Evolutionary conservation across 2,797 vertebrate genomes (phyloP).

Genomic region (Mallotus villosus): DNA sequence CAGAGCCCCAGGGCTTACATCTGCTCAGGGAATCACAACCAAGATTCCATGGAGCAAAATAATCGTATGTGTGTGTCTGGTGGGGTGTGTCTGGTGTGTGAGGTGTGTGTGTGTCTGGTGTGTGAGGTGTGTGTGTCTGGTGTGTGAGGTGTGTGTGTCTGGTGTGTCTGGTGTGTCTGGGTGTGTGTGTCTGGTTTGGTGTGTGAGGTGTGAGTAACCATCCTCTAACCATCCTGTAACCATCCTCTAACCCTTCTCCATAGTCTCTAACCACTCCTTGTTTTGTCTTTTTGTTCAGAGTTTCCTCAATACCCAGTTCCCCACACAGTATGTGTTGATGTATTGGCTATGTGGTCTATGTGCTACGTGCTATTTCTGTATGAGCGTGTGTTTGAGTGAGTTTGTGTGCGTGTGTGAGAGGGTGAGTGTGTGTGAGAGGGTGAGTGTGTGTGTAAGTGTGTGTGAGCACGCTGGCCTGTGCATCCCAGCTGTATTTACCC

Average conservation of each 20-base stretch:
- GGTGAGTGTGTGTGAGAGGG: not conserved
- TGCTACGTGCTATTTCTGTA: not conserved
- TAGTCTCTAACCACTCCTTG: too few relatives aligned
- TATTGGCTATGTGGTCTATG: not conserved
- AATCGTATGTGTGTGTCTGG: not conserved
- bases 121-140: not conserved
- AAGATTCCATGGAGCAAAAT: not conserved
- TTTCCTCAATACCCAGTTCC: too few relatives aligned
- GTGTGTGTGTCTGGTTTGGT: not conserved
- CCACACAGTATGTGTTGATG: not conserved
- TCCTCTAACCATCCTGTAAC: too few relatives aligned
- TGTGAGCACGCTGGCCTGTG: not conserved
- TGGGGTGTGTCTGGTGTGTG: not conserved
- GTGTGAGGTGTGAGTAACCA: too few relatives aligned
- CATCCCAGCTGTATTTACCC: not conserved
- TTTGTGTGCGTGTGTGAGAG: not conserved
- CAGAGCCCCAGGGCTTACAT: conserved; percentile 50
- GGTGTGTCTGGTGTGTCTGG: not conserved
- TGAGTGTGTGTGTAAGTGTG: not conserved
- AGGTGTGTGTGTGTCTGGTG: not conserved
- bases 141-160: not conserved
- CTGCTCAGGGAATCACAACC: conserved; percentile 35
- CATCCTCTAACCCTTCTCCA: too few relatives aligned
- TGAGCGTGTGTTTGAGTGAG: not conserved
- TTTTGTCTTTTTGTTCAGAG: too few relatives aligned